phyloP scores from a whole-genome alignment of 2,888 invertebrate species.

The Elmis aenea region DNA sequence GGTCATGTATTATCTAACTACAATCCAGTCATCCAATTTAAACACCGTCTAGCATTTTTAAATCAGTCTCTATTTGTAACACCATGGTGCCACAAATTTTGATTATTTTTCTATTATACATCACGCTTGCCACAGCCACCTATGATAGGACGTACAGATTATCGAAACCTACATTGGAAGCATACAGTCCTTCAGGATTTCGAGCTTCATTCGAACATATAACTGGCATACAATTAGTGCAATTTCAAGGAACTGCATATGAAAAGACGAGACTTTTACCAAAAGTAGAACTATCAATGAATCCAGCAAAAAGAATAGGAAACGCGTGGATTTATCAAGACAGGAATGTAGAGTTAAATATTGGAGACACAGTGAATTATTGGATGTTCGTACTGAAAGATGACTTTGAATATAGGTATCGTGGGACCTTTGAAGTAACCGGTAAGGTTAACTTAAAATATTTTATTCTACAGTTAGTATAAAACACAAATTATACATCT shows the following conservation, averaged over 20 bases:
- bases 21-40: no score
- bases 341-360: constrained; percentile 25
- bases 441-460: no score
- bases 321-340: constrained; percentile 38
- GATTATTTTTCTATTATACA: no score
- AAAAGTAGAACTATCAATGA: constrained; percentile 36
- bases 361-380: constrained; percentile 40
- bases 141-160: no score
- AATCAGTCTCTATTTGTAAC: no score
- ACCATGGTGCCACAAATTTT: no score
- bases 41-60: no score
- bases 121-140: no score
- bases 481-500: no score
- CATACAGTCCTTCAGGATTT: constrained; percentile 40
- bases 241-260: constrained; percentile 47
- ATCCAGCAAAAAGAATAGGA: constrained; percentile 27
- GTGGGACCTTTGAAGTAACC: no score
- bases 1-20: no score
- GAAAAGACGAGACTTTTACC: constrained; percentile 33
- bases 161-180: constrained; percentile 39
- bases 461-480: no score
- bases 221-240: constrained; percentile 41
- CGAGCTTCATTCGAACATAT: constrained; percentile 44
- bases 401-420: constrained; percentile 38
- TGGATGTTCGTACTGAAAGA: constrained; percentile 41